Evolutionary conservation across 1,140 invertebrate genomes (phyloP).

Genomic region (Bombyx mori): DNA sequence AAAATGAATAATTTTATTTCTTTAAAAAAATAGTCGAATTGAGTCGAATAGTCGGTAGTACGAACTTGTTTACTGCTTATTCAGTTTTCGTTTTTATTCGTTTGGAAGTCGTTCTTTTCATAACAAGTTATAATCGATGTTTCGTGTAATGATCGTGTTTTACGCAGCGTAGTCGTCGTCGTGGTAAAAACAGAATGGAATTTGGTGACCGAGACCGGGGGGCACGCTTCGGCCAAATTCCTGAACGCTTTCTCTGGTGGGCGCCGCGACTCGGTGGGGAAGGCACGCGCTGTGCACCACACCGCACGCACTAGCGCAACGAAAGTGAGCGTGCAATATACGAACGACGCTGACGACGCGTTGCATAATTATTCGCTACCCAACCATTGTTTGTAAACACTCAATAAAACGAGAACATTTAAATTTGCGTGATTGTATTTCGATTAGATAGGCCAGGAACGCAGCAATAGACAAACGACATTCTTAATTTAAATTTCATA

Average conservation of each 20-base stretch:
- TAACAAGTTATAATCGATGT: no score
- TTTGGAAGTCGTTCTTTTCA: no score
- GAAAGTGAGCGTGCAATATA: slow-evolving; percentile 53
- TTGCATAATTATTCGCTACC: slow-evolving; percentile 67
- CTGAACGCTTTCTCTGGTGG: slow-evolving; percentile 62
- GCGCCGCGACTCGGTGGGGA: slow-evolving; percentile 11
- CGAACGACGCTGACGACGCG: slow-evolving; percentile 43
- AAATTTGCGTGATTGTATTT: slow-evolving; percentile 44
- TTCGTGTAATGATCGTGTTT: no score
- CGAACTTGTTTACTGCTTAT: no score
- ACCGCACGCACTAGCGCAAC: slow-evolving; percentile 39
- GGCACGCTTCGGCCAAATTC: slow-evolving; percentile 54
- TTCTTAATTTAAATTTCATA: not conserved
- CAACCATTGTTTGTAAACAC: slow-evolving; percentile 67
- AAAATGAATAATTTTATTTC: no score
- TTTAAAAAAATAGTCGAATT: no score
- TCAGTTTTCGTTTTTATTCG: no score
- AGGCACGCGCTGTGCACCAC: slow-evolving; percentile 11
- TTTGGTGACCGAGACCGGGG: slow-evolving; percentile 17
- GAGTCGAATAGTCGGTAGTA: no score
- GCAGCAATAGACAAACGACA: not conserved
- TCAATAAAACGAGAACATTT: slow-evolving; percentile 36
- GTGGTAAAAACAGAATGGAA: slow-evolving; percentile 7
- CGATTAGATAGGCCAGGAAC: slow-evolving; percentile 29
- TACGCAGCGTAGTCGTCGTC: no score